phyloP scores from a whole-genome alignment of 2,888 invertebrate species.

The Diplolepis rosae region DNA sequence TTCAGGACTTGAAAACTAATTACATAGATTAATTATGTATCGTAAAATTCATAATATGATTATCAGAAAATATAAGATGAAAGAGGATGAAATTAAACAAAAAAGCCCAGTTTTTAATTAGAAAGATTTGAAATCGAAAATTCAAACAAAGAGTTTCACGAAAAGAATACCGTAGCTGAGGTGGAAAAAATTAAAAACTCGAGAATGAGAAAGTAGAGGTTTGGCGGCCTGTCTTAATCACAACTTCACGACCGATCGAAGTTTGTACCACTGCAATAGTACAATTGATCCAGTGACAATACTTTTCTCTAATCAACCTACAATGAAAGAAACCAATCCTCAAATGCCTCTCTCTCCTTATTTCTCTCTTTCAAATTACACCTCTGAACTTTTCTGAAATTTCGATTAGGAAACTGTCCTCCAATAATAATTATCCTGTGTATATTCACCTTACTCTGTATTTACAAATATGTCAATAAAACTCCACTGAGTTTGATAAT shows the following conservation, averaged over 20 bases:
- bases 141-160: not conserved
- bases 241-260: conserved; percentile 10
- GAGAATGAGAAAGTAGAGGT: conserved; percentile 6
- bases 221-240: conserved; percentile 8
- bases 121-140: not conserved
- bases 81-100: not conserved
- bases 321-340: conserved; percentile 19
- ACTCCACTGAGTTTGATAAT: not conserved
- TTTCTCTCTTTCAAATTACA: conserved; percentile 2
- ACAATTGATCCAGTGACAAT: not conserved
- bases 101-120: not conserved
- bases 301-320: not conserved
- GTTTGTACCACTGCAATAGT: conserved; percentile 19
- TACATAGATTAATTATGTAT: conserved; percentile 1
- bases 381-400: not conserved
- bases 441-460: not conserved
- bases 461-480: not conserved
- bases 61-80: not conserved
- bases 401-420: not conserved
- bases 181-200: conserved; percentile 1
- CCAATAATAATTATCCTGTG: not conserved
- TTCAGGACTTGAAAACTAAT: not conserved
- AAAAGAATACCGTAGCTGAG: not conserved
- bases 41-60: not conserved
- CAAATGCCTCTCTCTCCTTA: not conserved